Percentiles rank a stretch among this genome's conserved stretches.
Conservation (phyloP, 1,140 invertebrate species). For the Kradibia gibbosae region DNA sequence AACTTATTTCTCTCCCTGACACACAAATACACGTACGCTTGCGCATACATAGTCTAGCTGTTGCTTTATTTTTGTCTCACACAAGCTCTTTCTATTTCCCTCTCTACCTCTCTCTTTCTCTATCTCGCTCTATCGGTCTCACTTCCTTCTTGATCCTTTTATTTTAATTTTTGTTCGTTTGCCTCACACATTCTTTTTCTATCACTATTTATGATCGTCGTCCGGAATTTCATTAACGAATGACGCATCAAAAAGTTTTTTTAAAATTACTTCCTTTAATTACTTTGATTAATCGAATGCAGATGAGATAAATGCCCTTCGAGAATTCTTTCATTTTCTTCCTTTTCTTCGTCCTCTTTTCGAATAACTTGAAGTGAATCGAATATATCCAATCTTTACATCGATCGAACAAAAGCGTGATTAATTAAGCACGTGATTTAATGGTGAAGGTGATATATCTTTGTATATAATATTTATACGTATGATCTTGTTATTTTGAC, state of each 20-base stretch:
- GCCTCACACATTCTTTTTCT: not conserved
- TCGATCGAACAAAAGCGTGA: conserved; percentile 37
- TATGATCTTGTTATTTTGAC: not conserved
- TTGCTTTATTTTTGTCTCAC: too few species aligned
- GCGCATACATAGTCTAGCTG: too few species aligned
- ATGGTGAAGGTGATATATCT: conserved; percentile 34
- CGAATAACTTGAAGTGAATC: not conserved
- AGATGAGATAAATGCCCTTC: conserved; percentile 42
- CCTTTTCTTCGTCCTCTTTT: not conserved
- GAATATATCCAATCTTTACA: conserved; percentile 35
- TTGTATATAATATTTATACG: conserved; percentile 22
- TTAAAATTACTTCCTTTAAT: conserved; percentile 39
- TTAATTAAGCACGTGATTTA: conserved; percentile 46
- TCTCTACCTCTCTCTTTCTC: not conserved
- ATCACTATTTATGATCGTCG: conserved; percentile 29
- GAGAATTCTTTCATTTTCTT: conserved; percentile 10
- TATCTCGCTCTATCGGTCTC: not conserved
- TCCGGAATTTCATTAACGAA: conserved; percentile 43
- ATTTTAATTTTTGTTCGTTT: too few species aligned
- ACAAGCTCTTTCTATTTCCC: too few species aligned
- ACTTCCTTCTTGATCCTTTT: not conserved
- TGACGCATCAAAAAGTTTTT: conserved; percentile 38
- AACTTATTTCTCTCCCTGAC: not conserved
- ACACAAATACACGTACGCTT: too few species aligned
- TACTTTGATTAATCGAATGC: conserved; percentile 49